Conservation (phyloP, 2,797 vertebrate genomes). For the Mionectes olivaceus region DNA sequence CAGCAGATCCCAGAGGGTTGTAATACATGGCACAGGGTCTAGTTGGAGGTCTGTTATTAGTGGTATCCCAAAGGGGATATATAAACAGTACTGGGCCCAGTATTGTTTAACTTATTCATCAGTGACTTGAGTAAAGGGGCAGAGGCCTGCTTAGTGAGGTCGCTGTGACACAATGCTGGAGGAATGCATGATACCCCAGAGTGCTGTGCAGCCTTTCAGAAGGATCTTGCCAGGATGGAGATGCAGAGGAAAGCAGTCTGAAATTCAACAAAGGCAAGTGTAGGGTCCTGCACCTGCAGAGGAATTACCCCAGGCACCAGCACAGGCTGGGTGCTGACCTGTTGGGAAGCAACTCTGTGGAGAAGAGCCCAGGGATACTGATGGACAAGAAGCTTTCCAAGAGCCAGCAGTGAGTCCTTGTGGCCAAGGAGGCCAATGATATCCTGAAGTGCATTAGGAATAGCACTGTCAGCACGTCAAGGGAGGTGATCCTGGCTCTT, state of each 20-base stretch:
- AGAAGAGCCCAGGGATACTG: background rate
- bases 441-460: background rate
- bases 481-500: background rate
- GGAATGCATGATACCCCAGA: background rate
- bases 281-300: fast-evolving
- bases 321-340: fast-evolving
- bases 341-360: background rate
- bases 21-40: background rate
- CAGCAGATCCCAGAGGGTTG: background rate
- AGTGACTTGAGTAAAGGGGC: fast-evolving
- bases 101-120: background rate
- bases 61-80: background rate
- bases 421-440: background rate
- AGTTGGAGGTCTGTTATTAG: too few relatives aligned
- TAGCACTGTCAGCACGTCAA: fast-evolving
- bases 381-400: background rate
- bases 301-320: fast-evolving
- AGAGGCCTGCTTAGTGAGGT: background rate
- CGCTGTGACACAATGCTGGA: background rate
- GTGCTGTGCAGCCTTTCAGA: background rate
- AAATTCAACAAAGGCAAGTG: too few relatives aligned
- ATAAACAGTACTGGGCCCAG: too few relatives aligned
- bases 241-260: background rate
- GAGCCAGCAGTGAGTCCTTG: background rate
- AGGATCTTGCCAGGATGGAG: fast-evolving